phyloP scores from a whole-genome alignment of 2,797 vertebrate genomes.

The Neomorphus geoffroyi region DNA sequence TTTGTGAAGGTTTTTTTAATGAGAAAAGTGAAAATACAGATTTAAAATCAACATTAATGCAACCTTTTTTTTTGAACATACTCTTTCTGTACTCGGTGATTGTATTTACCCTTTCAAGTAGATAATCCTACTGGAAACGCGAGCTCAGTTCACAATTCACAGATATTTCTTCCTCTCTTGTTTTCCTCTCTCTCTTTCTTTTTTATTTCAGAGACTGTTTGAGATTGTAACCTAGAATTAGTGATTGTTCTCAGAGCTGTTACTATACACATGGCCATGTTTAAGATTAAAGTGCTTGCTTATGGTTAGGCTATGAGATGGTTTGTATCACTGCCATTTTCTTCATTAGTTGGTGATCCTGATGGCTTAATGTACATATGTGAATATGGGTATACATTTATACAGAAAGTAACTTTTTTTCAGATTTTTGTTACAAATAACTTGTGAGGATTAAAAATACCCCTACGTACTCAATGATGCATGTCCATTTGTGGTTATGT shows the following conservation, averaged over 20 bases:
- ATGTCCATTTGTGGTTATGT: not conserved
- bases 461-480: rapidly evolving
- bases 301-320: not conserved
- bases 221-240: not conserved
- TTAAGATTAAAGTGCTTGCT: not conserved
- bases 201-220: not conserved
- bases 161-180: not conserved
- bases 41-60: not conserved
- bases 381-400: not conserved
- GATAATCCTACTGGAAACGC: not conserved
- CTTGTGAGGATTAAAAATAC: not conserved
- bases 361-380: not conserved
- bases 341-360: not conserved
- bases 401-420: not conserved
- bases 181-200: not conserved
- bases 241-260: not conserved
- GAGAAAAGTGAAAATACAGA: not conserved
- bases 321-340: not conserved
- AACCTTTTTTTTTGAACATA: not conserved
- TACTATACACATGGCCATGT: not conserved
- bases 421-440: not conserved
- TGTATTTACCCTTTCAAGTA: not conserved
- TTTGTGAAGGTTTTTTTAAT: not conserved
- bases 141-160: not conserved
- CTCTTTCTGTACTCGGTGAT: not conserved